Percentiles rank a stretch among this genome's conserved stretches.
These are phyloP conservation scores for Strix uralensis DNA, from an alignment of 2,113 vertebrate genomes.

Conservation along the genomic window DNA sequence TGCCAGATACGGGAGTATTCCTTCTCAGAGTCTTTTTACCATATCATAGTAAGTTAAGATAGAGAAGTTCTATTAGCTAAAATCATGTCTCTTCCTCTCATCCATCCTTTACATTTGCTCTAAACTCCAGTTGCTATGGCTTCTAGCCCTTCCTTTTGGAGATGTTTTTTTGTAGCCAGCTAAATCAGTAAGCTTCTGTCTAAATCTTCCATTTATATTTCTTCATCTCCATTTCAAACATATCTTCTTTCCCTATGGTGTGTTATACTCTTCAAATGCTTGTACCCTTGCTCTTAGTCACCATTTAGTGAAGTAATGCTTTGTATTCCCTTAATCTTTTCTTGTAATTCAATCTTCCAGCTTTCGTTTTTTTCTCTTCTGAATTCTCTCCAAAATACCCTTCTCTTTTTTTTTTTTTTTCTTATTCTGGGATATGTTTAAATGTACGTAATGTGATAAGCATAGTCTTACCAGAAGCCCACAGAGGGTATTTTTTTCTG, in stretches of 20 bases:
- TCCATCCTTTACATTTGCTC: neutral
- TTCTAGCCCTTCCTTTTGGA: conserved; percentile 9
- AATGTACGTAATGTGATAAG: neutral
- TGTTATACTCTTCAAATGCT: neutral
- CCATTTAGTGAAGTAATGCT: conserved; percentile 47
- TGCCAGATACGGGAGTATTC: neutral
- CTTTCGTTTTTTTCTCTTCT: neutral
- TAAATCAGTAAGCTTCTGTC: neutral
- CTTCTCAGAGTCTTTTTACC: neutral
- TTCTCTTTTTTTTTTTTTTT: neutral
- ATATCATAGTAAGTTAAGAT: neutral
- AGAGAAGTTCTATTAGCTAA: neutral
- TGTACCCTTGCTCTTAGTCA: conserved; percentile 38
- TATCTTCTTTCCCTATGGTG: neutral
- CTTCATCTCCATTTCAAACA: conserved; percentile 9
- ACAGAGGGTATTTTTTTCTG: neutral
- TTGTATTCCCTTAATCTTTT: conserved; percentile 42
- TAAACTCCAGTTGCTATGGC: conserved; percentile 35
- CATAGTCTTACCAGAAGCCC: neutral
- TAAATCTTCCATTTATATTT: conserved; percentile 27
- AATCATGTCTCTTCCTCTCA: neutral
- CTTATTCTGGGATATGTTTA: neutral
- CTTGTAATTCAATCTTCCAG: conserved; percentile 37
- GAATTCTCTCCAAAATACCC: neutral
- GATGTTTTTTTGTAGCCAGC: neutral